Evolutionary conservation across 2,797 vertebrate species (phyloP).

Genomic region (Phoxinus dragarum): DNA sequence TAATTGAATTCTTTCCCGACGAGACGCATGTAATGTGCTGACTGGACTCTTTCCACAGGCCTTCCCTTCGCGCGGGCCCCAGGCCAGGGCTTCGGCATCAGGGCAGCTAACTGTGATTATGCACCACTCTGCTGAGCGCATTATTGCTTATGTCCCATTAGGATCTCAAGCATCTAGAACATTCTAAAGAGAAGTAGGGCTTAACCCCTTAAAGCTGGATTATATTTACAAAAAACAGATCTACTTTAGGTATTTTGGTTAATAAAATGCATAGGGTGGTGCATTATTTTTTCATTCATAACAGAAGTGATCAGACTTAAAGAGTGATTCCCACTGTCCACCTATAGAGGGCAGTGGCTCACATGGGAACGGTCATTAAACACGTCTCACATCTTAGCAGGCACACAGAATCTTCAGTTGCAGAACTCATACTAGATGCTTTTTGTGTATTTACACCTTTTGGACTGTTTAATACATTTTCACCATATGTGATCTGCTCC

Average conservation of each 20-base stretch:
- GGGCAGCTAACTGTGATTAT: constrained; percentile 47
- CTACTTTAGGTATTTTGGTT: constrained; percentile 15
- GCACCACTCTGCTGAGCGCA: constrained; percentile 35
- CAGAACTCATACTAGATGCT: background rate
- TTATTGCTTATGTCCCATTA: constrained; percentile 52
- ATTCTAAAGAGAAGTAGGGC: constrained; percentile 45
- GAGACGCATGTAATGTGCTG: constrained; percentile 63
- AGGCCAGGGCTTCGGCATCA: constrained; percentile 49
- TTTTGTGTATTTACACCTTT: background rate
- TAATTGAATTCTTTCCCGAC: constrained; percentile 62
- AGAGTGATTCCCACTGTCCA: background rate
- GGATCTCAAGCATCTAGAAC: constrained; percentile 51
- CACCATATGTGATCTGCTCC: background rate
- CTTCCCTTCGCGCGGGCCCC: constrained; percentile 69
- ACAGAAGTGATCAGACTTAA: background rate
- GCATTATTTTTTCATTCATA: constrained; percentile 14
- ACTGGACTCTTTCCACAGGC: constrained; percentile 74
- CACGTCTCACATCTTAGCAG: background rate
- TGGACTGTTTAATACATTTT: background rate
- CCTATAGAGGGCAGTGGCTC: constrained; percentile 51
- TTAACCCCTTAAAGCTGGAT: constrained; percentile 45
- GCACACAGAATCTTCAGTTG: background rate
- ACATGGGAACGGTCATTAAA: constrained; percentile 39
- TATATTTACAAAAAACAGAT: constrained; percentile 31
- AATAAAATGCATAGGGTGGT: constrained; percentile 13